phyloP scores from a whole-genome alignment of 2,888 invertebrate genomes.

The Xanthorhoe designata region DNA sequence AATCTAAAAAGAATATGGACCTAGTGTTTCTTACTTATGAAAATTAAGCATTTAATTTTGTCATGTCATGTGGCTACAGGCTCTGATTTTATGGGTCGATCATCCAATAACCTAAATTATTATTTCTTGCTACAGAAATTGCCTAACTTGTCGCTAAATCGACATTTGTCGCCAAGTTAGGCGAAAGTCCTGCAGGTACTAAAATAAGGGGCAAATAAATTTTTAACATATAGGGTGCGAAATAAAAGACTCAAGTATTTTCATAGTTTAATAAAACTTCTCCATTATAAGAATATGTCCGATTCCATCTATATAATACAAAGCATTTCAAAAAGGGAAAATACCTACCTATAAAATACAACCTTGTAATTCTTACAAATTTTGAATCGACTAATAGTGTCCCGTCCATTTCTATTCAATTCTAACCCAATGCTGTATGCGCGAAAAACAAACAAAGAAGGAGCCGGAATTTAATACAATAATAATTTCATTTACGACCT shows the following conservation, averaged over 20 bases:
- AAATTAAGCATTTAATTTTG: too few species aligned
- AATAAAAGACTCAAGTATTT: constrained; percentile 63
- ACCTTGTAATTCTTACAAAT: constrained; percentile 54
- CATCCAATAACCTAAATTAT: too few species aligned
- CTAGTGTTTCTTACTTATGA: too few species aligned
- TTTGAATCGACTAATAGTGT: constrained; percentile 49
- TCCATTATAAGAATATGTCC: constrained; percentile 85
- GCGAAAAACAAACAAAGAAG: constrained; percentile 17
- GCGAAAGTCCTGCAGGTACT: too few species aligned
- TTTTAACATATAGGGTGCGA: constrained; percentile 13
- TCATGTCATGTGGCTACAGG: too few species aligned
- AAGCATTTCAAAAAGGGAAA: constrained; percentile 82
- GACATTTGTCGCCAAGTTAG: too few species aligned
- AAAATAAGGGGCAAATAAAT: too few species aligned
- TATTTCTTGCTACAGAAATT: too few species aligned
- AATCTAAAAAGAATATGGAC: too few species aligned
- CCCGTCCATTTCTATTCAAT: constrained; percentile 50
- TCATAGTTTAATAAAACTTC: constrained; percentile 83
- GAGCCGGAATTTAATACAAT: constrained; percentile 5
- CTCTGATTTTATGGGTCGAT: too few species aligned
- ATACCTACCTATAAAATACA: constrained; percentile 82
- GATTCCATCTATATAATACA: constrained; percentile 85
- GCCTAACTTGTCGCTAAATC: too few species aligned
- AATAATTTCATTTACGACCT: constrained; percentile 23
- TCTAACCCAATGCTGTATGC: constrained; percentile 43